These are phyloP conservation scores for Steinernema khuongi DNA, from an alignment of 1,140 invertebrate species.

Conservation along the genomic window DNA sequence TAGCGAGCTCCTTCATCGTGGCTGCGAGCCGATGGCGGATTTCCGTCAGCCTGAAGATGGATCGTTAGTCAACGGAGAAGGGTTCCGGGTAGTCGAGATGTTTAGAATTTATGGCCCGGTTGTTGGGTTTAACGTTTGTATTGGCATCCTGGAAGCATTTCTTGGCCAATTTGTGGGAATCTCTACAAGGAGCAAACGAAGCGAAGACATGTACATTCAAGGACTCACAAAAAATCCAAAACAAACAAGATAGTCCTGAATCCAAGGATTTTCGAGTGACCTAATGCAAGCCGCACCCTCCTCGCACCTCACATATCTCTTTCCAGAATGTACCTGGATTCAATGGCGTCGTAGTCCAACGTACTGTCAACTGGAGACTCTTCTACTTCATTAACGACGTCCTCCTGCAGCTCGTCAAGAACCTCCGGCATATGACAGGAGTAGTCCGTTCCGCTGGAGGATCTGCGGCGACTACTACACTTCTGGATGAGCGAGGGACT, in stretches of 20 bases:
- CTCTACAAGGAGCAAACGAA: no score
- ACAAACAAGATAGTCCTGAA: no score
- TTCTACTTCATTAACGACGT: background rate
- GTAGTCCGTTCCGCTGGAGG: background rate
- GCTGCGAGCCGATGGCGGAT: background rate
- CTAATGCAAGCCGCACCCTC: background rate
- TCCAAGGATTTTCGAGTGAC: no score
- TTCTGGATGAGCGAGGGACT: constrained; percentile 1
- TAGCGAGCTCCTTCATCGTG: background rate
- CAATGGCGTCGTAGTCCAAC: background rate
- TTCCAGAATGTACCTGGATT: background rate
- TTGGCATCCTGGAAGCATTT: no score
- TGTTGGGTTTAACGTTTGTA: no score
- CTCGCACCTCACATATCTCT: no score
- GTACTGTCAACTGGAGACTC: background rate
- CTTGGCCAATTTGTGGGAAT: background rate
- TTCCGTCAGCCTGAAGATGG: background rate
- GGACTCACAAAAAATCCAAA: no score
- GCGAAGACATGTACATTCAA: no score
- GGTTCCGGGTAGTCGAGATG: no score
- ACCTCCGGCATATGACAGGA: background rate
- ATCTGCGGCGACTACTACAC: background rate
- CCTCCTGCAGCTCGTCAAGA: background rate
- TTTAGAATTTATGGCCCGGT: no score
- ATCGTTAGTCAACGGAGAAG: no score